These are phyloP conservation scores for Ganaspis brasiliensis DNA, from an alignment of 2,888 invertebrate genomes.

Conservation along the genomic window DNA sequence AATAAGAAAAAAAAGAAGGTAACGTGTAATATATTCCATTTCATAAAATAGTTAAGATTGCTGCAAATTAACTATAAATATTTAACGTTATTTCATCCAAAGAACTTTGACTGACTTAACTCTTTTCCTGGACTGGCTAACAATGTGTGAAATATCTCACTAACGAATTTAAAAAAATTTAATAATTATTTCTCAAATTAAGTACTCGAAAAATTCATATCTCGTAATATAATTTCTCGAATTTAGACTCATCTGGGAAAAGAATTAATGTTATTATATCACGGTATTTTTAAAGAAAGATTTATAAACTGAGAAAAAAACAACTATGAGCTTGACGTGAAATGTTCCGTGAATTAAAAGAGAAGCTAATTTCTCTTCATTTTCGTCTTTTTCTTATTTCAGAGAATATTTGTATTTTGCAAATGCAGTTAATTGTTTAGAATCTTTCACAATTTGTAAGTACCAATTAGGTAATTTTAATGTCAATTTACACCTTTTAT, in stretches of 20 bases:
- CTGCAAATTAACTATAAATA: conserved; percentile 61
- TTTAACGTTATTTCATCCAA: conserved; percentile 62
- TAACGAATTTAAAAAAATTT: neutral
- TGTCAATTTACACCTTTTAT: conserved; percentile 54
- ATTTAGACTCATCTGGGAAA: conserved; percentile 12
- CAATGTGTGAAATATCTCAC: neutral
- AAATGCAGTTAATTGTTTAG: conserved; percentile 41
- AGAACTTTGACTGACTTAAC: conserved; percentile 57
- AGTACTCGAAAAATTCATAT: no score
- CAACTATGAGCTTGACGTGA: no score
- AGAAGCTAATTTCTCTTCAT: conserved; percentile 3
- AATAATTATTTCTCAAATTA: neutral
- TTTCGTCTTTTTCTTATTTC: conserved; percentile 9
- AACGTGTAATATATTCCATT: conserved; percentile 69
- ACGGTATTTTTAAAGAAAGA: conserved; percentile 44
- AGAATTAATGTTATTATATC: conserved; percentile 3
- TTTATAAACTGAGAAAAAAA: no score
- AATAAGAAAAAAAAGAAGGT: conserved; percentile 50
- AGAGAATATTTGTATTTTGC: conserved; percentile 7
- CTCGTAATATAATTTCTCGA: neutral
- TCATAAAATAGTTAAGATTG: conserved; percentile 70
- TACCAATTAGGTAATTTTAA: conserved; percentile 55
- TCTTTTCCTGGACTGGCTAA: conserved; percentile 38
- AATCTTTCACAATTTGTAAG: conserved; percentile 52
- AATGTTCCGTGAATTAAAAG: neutral